Evolutionary conservation across 2,113 vertebrate species (phyloP).

Genomic region (Silurus meridionalis): DNA sequence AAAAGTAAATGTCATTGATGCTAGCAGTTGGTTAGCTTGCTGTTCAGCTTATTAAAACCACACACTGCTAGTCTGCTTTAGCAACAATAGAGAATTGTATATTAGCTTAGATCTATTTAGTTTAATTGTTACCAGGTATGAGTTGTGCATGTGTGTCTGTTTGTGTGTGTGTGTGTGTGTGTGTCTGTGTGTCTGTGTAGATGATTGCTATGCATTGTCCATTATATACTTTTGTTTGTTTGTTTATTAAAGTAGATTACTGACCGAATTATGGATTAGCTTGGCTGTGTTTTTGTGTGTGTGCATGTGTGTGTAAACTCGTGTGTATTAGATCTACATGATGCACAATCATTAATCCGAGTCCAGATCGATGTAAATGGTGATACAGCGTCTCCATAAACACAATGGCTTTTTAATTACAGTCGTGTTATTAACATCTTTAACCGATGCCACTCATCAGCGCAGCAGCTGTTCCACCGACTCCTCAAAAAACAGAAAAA

Average conservation of each 20-base stretch:
- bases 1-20: not conserved
- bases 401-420: slow-evolving; percentile 54
- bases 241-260: not conserved
- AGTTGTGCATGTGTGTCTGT: not conserved
- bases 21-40: not conserved
- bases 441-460: slow-evolving; percentile 39
- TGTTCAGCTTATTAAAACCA: not conserved
- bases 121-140: not conserved
- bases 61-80: not conserved
- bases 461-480: slow-evolving; percentile 39
- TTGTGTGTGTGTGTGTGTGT: too few species aligned
- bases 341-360: not conserved
- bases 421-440: slow-evolving; percentile 33
- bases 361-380: slow-evolving; percentile 1
- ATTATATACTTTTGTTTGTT: not conserved
- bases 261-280: not conserved
- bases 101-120: not conserved
- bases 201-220: not conserved
- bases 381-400: slow-evolving; percentile 13
- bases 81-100: not conserved
- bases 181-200: not conserved
- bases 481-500: not conserved
- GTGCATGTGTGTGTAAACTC: not conserved
- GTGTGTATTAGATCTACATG: not conserved
- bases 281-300: too few species aligned